Evolutionary conservation across 2,797 vertebrate species (phyloP).

Genomic region (Pseudochirops cupreus): DNA sequence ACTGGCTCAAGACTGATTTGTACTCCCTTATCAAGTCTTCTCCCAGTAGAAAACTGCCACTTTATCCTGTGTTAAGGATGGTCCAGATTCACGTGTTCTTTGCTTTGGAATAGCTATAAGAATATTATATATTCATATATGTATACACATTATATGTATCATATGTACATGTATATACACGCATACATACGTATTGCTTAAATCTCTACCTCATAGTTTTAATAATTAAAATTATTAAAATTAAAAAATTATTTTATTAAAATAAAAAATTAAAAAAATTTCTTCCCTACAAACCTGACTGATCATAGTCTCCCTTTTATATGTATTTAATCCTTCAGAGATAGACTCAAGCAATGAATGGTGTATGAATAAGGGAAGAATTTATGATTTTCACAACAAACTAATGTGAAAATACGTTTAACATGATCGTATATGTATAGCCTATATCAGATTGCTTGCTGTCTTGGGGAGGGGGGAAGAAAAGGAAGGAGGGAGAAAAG

Average conservation of each 20-base stretch:
- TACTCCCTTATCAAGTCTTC: neutral
- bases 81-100: neutral
- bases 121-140: neutral
- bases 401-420: too few relatives aligned
- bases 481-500: too few relatives aligned
- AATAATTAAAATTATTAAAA: too few relatives aligned
- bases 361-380: too few relatives aligned
- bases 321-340: neutral
- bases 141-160: too few relatives aligned
- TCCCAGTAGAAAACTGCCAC: neutral
- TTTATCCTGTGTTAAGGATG: neutral
- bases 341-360: neutral
- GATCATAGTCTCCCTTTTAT: neutral
- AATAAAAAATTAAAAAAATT: too few relatives aligned
- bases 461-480: too few relatives aligned
- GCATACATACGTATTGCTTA: neutral
- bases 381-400: too few relatives aligned
- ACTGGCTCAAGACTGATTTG: neutral
- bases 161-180: neutral
- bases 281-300: neutral
- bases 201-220: neutral
- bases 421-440: too few relatives aligned
- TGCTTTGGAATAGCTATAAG: neutral
- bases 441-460: too few relatives aligned
- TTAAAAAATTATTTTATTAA: too few relatives aligned